A percentile compares a stretch with the other conserved stretches of the same genome.
Conservation (phyloP, 2,797 vertebrate species). For the Benthosema pterotum region DNA sequence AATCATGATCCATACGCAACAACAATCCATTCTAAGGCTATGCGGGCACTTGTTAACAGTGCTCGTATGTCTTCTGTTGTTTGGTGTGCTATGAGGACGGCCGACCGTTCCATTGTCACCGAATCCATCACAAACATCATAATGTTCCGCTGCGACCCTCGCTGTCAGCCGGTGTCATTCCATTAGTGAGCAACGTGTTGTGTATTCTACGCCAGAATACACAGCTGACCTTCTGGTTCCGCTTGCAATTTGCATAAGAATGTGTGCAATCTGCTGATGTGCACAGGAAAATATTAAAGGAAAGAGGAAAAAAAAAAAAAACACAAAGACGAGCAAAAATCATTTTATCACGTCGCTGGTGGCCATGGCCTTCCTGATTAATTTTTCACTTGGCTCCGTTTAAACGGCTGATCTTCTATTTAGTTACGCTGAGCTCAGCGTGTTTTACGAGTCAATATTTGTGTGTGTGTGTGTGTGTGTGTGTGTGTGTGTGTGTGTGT, state of each 20-base stretch:
- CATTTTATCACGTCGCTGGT: constrained; percentile 53
- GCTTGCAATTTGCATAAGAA: constrained; percentile 68
- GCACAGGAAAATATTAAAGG: constrained; percentile 58
- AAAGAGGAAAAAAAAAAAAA: too few relatives aligned
- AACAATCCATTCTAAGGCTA: too few relatives aligned
- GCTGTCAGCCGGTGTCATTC: constrained; percentile 18
- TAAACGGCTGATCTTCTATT: constrained; percentile 69
- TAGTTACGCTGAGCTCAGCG: constrained; percentile 71
- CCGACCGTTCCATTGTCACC: background rate
- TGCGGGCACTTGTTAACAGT: too few relatives aligned
- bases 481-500: constrained; percentile 5
- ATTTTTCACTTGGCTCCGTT: constrained; percentile 67
- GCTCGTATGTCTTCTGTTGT: too few relatives aligned
- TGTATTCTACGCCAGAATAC: constrained; percentile 45
- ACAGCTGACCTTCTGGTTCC: constrained; percentile 55
- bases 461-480: constrained; percentile 28
- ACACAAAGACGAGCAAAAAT: constrained; percentile 70
- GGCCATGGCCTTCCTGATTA: constrained; percentile 60
- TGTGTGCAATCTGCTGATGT: constrained; percentile 60
- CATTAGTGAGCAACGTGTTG: constrained; percentile 36
- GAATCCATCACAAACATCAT: constrained; percentile 13
- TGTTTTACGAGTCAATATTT: constrained; percentile 71
- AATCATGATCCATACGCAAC: too few relatives aligned
- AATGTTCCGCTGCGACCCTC: background rate
- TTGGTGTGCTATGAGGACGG: background rate